Percentiles rank a stretch among this genome's conserved stretches.
Conservation (phyloP, 2,888 invertebrate species). For the Athripsodes cinereus region DNA sequence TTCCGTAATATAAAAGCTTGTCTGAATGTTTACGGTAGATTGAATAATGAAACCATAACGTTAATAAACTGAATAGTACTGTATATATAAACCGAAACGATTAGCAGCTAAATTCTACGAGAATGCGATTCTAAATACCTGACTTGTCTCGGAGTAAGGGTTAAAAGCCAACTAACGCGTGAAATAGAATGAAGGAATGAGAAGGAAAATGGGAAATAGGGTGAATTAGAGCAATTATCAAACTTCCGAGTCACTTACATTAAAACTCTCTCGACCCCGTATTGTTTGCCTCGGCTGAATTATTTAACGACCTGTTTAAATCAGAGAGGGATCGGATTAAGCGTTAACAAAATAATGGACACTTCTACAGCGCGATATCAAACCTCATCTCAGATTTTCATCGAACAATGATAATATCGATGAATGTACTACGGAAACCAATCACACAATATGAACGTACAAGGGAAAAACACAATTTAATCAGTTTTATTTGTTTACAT, state of each 20-base stretch:
- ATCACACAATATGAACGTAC: no score
- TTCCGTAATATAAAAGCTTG: no score
- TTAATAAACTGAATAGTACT: no score
- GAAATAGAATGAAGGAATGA: not conserved
- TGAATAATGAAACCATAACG: no score
- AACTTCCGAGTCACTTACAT: slow-evolving; percentile 25
- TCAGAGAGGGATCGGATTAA: not conserved
- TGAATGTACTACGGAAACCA: no score
- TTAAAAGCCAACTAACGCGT: not conserved
- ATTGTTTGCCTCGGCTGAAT: slow-evolving; percentile 23
- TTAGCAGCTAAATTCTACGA: not conserved
- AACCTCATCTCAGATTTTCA: no score
- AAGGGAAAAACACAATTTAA: no score
- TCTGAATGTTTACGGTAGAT: no score
- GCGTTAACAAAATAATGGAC: not conserved
- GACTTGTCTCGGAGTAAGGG: not conserved
- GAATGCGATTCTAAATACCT: not conserved
- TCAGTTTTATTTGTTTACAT: no score
- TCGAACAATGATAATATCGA: no score
- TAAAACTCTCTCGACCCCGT: slow-evolving; percentile 17
- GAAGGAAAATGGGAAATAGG: slow-evolving; percentile 9
- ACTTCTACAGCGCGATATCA: no score
- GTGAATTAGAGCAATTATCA: slow-evolving; percentile 27
- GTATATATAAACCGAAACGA: no score
- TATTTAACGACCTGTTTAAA: slow-evolving; percentile 25